Evolutionary conservation across 37 sponge, comb jelly and placozoan species (phyloP).

Genomic region (Ephydatia muelleri): DNA sequence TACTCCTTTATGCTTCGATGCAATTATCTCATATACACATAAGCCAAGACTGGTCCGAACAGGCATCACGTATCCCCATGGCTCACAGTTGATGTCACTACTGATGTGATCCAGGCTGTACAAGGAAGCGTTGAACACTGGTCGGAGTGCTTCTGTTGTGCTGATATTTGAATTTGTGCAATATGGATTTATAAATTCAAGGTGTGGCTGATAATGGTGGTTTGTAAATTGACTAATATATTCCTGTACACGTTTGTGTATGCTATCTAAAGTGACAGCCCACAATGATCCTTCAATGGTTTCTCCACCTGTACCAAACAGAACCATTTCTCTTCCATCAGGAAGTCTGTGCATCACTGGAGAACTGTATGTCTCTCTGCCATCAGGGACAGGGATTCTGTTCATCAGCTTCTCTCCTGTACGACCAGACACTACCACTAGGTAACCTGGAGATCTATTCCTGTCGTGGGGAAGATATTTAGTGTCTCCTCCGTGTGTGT

Average conservation of each 20-base stretch:
- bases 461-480: conserved; percentile 21
- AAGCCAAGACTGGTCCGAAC: conserved; percentile 46
- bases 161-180: background rate
- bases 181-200: background rate
- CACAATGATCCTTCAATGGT: conserved; percentile 76
- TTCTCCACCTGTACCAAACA: conserved; percentile 90
- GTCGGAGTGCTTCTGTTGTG: conserved; percentile 11
- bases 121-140: background rate
- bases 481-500: conserved; percentile 75
- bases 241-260: conserved; percentile 17
- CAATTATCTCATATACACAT: conserved; percentile 60
- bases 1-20: conserved; percentile 41
- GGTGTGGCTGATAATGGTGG: background rate
- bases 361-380: conserved; percentile 74
- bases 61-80: conserved; percentile 9
- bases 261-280: conserved; percentile 64
- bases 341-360: conserved; percentile 47
- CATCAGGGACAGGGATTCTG: conserved; percentile 65
- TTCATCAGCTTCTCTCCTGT: conserved; percentile 70
- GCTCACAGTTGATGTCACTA: background rate
- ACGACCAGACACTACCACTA: conserved; percentile 68
- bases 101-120: background rate
- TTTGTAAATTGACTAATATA: background rate
- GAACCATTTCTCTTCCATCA: conserved; percentile 32
- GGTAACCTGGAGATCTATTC: conserved; percentile 40